Conservation (phyloP, 23 tunicate genomes). For the Trididemnum miniatum region DNA sequence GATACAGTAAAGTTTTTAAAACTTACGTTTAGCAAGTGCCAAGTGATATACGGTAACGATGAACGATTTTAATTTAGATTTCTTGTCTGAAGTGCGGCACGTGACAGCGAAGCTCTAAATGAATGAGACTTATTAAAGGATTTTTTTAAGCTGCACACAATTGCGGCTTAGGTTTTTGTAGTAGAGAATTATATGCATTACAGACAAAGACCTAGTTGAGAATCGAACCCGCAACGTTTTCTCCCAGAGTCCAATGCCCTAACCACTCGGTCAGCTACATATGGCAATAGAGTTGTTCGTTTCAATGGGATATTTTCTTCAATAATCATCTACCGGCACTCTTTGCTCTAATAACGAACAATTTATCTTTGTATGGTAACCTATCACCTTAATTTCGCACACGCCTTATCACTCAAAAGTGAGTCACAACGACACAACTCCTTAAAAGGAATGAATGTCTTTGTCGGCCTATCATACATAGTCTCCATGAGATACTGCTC, state of each 20-base stretch:
- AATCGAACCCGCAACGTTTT: no score
- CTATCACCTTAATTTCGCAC: not conserved
- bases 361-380: not conserved
- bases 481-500: not conserved
- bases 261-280: no score
- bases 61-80: not conserved
- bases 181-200: no score
- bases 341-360: not conserved
- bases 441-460: not conserved
- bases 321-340: not conserved
- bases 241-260: no score
- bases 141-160: no score
- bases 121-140: no score
- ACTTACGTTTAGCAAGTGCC: not conserved
- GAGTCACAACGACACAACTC: not conserved
- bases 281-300: not conserved
- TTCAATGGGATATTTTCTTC: not conserved
- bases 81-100: not conserved
- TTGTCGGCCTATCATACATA: not conserved
- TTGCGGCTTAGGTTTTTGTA: no score
- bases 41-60: not conserved
- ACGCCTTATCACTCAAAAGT: not conserved
- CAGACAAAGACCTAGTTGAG: no score
- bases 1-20: not conserved
- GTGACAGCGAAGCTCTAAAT: not conserved